Evolutionary conservation across 35 echinoderm and acorn worm species (phyloP), one percentile per base, ranked within the genome.

Genomic region (Heliocidaris tuberculata): DNA sequence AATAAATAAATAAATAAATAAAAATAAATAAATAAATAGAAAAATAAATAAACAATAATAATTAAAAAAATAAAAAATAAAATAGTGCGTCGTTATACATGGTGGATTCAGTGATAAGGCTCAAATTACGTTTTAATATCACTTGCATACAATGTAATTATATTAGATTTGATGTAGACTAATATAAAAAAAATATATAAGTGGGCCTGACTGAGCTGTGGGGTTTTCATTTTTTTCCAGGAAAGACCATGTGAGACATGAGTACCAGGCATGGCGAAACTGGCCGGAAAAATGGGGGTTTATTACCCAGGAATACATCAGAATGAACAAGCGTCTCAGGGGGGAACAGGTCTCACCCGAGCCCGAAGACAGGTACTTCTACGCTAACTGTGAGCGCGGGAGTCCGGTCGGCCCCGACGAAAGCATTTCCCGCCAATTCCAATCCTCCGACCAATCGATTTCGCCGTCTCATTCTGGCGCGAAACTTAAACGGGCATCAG

Each of bases 191-290:
- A n/a, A n/a, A n/a, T n/a, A n/a, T n/a, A n/a, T n/a, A 52, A 52
- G 13, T 52, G 50, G 13, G 16, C 60, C 17, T 27, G 11, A 16
- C 19, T 21, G 24, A 16, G 17, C 6, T 70, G 24, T 70, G 19
- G 60, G 6, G 60, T 70, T 6, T 70, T 70, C 60, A 6, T 70
- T 70, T 70, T 52, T 2, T 70, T 27, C 17, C 92, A 99, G 98
- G 98, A 99, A 99, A 92, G 98, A 99, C 59, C 98, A 99, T 50
- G 98, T 99, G 4, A 95, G 97, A 12, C 97, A 99, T 71, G 98
- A 99, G 86, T 92, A 97, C 29, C 98, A 97, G 21, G 96, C 98
- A 11, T 93, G 96, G n/a, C 88, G 97, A 48, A 97, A 95, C 87
- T 99, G 98, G 98, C 98, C 98, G 0, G 96, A 99, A 16, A 96